Base-by-base conservation (phyloP, 2,797 vertebrate genomes). In the Gouania willdenowi region DNA sequence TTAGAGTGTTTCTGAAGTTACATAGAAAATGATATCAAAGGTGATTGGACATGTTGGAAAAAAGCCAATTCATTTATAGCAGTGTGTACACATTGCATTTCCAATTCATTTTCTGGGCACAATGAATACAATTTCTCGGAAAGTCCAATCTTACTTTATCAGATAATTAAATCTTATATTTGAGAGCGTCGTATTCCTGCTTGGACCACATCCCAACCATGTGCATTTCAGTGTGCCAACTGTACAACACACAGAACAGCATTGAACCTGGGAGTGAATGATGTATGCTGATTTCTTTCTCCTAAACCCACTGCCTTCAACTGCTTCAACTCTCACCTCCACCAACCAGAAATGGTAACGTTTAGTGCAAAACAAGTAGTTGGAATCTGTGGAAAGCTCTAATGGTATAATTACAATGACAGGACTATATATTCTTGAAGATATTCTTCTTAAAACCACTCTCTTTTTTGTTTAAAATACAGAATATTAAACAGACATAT, bases 131-230 rank as follows among this genome's bases (percentile, higher is more conserved):
- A 78, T 78, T 62, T 35, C 54, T 40, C 47, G 38, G 18, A 52
- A 57, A 60, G 38, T 65, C 50, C 53, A 76, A 45, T 77, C 49
- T 65, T 54, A 31, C 24, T 49, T 68, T 76, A 81, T 81, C 78
- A 76, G 54, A 81, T 80, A 83, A 82, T 81, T 64, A 71, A 79
- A 83, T 83, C 77, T 76, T 51, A 71, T 64, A 62, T 75, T 74
- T 4, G 2, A 11, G 49, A 52, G 56, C 34, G 41, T 45, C 46
- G 49, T 66, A 53, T 52, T 52, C 56, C 30, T 4, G 38, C 19
- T 51, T 64, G 64, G 55, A 46, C 47, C 15, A 10, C 23, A 43
- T 61, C 51, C 60, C 63, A 42, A 45, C 34, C 23, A 35, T 14
- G 43, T 32, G 31, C 30, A 40, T 56, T 73, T 68, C 60, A 46